These are phyloP conservation scores for Maniola hyperantus DNA, from an alignment of 2,888 invertebrate genomes.

Conservation along the genomic window DNA sequence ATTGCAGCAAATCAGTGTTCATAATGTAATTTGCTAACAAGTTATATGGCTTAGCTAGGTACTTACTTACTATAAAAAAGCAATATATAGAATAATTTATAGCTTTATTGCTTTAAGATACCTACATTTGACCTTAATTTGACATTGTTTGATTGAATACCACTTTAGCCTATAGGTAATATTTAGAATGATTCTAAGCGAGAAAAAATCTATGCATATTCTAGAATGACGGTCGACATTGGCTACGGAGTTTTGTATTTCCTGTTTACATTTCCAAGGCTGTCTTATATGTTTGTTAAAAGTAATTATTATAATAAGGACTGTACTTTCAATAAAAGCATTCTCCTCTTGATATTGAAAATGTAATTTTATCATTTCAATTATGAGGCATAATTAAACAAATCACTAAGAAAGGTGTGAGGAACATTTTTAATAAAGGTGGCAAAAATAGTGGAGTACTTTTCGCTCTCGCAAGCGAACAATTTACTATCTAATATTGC, in stretches of 20 bases:
- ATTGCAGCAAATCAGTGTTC: no score
- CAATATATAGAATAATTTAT: no score
- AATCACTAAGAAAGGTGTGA: no score
- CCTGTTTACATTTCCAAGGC: constrained; percentile 40
- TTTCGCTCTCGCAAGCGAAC: constrained; percentile 18
- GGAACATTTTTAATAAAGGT: background rate
- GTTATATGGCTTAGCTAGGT: no score
- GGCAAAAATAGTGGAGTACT: background rate
- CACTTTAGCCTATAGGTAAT: background rate
- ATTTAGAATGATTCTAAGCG: background rate
- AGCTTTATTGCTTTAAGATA: constrained; percentile 42
- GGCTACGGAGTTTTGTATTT: constrained; percentile 36
- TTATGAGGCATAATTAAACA: background rate
- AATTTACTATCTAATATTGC: constrained; percentile 63
- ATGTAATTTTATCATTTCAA: background rate
- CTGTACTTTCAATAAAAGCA: background rate
- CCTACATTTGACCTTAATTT: background rate
- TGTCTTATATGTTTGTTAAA: constrained; percentile 19
- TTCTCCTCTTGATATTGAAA: background rate
- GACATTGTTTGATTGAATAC: background rate
- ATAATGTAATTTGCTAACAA: no score
- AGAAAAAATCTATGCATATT: constrained; percentile 10
- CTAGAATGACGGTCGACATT: constrained; percentile 31
- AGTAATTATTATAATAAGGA: background rate
- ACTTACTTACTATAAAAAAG: no score